Percentiles rank a stretch among this genome's conserved stretches.
Evolutionary conservation across 2,888 invertebrate species (phyloP).

Genomic region (Cylindroiulus punctatus): DNA sequence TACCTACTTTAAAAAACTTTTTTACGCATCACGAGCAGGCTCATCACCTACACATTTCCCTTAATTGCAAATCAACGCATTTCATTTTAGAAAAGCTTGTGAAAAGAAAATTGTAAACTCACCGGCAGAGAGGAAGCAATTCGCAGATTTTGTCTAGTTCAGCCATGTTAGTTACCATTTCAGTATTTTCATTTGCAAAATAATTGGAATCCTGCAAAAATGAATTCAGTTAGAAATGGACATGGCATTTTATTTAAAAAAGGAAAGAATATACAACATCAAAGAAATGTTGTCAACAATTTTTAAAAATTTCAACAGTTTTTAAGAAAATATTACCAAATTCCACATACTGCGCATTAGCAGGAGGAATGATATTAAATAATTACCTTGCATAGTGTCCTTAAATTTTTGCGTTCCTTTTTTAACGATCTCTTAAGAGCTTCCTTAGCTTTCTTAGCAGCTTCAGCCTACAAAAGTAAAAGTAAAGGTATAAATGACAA

Average conservation of each 20-base stretch:
- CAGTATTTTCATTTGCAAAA: slow-evolving; percentile 77
- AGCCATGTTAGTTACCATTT: slow-evolving; percentile 84
- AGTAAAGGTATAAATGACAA: not conserved
- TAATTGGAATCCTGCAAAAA: slow-evolving; percentile 76
- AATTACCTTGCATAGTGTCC: slow-evolving; percentile 76
- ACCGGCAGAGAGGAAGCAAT: slow-evolving; percentile 68
- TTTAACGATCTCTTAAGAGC: slow-evolving; percentile 84
- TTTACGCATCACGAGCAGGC: slow-evolving; percentile 10
- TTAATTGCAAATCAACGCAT: slow-evolving; percentile 34
- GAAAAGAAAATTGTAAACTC: slow-evolving; percentile 52
- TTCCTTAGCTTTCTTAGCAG: slow-evolving; percentile 85
- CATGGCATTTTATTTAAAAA: too few relatives aligned
- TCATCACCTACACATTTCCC: not conserved
- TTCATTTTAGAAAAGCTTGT: not conserved
- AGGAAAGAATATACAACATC: too few relatives aligned
- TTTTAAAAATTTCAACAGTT: too few relatives aligned
- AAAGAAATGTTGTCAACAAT: not conserved
- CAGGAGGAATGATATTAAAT: not conserved
- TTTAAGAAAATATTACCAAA: too few relatives aligned
- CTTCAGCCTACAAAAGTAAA: slow-evolving; percentile 73
- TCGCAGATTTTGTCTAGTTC: slow-evolving; percentile 94
- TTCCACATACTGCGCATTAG: too few relatives aligned
- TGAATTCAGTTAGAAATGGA: slow-evolving; percentile 3
- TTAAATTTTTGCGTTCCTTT: slow-evolving; percentile 83
- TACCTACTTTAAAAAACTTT: not conserved